Percentiles rank a stretch among this genome's conserved stretches.
phyloP scores from a whole-genome alignment of 2,888 invertebrate species.

The Zelleria hepariella region DNA sequence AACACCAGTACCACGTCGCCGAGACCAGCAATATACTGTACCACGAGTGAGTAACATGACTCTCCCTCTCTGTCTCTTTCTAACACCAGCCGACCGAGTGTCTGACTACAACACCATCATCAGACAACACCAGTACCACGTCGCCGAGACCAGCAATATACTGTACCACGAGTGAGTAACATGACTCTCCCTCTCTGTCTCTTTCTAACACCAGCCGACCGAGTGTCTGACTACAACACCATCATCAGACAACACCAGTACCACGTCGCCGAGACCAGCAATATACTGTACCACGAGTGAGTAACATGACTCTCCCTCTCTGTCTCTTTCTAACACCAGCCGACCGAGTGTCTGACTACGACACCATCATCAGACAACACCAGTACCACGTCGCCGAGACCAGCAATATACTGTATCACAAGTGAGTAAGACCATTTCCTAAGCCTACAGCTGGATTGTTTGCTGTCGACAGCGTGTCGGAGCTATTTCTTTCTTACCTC shows the following conservation, averaged over 20 bases:
- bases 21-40: constrained; percentile 88
- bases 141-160: constrained; percentile 84
- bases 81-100: constrained; percentile 86
- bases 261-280: constrained; percentile 81
- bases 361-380: constrained; percentile 87
- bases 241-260: constrained; percentile 89
- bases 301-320: no score
- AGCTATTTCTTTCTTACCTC: no score
- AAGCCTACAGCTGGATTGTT: no score
- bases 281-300: constrained; percentile 94
- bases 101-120: constrained; percentile 91
- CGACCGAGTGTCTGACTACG: constrained; percentile 91
- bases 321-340: no score
- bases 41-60: constrained; percentile 94
- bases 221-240: constrained; percentile 89
- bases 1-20: constrained; percentile 83
- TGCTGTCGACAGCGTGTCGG: no score
- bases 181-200: no score
- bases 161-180: constrained; percentile 93
- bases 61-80: no score
- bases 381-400: constrained; percentile 84
- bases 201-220: no score
- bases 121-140: constrained; percentile 84
- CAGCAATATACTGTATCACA: constrained; percentile 89
- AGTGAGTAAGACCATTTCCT: no score